phyloP scores from a whole-genome alignment of 2,888 invertebrate species.

The Diogma glabrata region DNA sequence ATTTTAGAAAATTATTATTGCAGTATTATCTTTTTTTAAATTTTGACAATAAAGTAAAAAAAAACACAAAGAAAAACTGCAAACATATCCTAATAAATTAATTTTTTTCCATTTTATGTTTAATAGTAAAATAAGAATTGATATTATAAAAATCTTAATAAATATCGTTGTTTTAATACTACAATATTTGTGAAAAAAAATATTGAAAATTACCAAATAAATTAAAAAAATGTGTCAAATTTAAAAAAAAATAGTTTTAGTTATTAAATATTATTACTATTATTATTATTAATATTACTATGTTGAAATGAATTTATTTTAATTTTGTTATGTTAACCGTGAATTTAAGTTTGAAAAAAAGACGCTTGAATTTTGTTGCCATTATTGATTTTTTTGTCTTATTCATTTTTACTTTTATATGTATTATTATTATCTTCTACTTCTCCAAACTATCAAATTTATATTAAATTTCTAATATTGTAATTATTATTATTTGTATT shows the following conservation, averaged over 20 bases:
- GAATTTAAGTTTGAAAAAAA: slow-evolving; percentile 4
- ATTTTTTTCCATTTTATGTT: no score
- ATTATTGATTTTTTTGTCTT: no score
- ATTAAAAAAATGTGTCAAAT: background rate
- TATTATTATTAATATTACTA: background rate
- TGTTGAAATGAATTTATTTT: background rate
- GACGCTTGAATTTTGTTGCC: slow-evolving; percentile 9
- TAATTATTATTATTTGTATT: no score
- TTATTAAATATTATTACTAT: background rate
- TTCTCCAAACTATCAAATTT: no score
- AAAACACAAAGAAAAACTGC: background rate
- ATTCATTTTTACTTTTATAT: no score
- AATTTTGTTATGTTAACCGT: background rate
- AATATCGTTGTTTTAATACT: slow-evolving; percentile 8
- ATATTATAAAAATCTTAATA: background rate
- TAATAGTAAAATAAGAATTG: no score
- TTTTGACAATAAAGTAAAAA: background rate
- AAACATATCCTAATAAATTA: background rate
- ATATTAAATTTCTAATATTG: no score
- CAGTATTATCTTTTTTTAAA: background rate
- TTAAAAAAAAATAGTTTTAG: slow-evolving; percentile 1
- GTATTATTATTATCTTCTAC: no score
- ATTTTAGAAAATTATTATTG: background rate
- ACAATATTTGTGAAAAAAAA: slow-evolving; percentile 7
- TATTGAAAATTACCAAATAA: no score